phyloP scores from a whole-genome alignment of 2,888 invertebrate species.

The Sturmia bella region DNA sequence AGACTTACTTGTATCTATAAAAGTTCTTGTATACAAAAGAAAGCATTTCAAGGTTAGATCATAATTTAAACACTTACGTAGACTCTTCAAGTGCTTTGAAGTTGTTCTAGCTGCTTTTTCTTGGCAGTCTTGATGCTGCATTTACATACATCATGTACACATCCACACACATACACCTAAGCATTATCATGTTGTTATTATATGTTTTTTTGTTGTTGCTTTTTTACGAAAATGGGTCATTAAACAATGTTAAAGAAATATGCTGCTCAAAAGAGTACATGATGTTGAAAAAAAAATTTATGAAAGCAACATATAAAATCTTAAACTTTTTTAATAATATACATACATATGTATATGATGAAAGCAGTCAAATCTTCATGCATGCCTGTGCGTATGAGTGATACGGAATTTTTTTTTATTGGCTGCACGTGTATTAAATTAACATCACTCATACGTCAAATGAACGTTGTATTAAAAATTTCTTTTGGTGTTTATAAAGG shows the following conservation, averaged over 20 bases:
- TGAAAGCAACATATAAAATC: constrained; percentile 2
- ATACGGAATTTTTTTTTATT: constrained; percentile 42
- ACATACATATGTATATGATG: too few species aligned
- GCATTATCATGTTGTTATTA: constrained; percentile 10
- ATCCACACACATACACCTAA: too few species aligned
- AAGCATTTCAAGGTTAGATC: constrained; percentile 65
- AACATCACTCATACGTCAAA: constrained; percentile 56
- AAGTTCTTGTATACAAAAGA: constrained; percentile 32
- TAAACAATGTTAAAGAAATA: constrained; percentile 49
- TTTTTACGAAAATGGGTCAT: constrained; percentile 51
- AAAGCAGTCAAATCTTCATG: constrained; percentile 14
- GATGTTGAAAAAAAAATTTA: background rate
- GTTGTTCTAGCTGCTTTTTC: background rate
- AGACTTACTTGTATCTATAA: constrained; percentile 30
- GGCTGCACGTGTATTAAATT: constrained; percentile 21
- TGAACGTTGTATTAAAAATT: constrained; percentile 8
- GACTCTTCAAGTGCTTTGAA: constrained; percentile 36
- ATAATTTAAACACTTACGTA: constrained; percentile 62
- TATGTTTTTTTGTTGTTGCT: background rate
- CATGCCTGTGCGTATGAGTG: constrained; percentile 29
- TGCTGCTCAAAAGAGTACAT: background rate
- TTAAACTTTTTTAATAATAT: constrained; percentile 53
- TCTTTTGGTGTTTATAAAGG: too few species aligned
- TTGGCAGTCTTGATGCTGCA: background rate
- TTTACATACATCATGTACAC: background rate